Base-by-base conservation (phyloP, 2,113 vertebrate genomes). In the Nothoprocta perdicaria region DNA sequence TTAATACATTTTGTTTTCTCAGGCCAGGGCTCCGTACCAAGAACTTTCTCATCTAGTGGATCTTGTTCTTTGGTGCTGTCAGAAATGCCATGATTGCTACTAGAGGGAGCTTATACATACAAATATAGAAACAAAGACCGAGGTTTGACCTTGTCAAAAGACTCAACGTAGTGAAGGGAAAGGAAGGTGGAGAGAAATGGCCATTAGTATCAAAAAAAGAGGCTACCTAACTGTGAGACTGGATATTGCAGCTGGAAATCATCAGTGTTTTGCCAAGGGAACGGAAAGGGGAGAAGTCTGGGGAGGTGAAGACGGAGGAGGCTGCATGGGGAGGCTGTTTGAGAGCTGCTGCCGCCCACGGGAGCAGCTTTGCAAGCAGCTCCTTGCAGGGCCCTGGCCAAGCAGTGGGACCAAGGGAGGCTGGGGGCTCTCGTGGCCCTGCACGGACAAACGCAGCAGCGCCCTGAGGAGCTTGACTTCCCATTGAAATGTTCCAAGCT, bases 91-190 rank as follows among this genome's bases (percentile, higher is more conserved):
- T 65, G 1, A 2, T 40, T 38, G 43, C 73, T 75, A n/a, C 35
- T 63, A 24, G 50, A 78, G 43, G 61, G 43, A 94, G 26, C 80
- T 94, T 88, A 83, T 60, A 50, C 23, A 52, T 73, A 81, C 2
- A 94, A 94, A 94, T 80, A 86, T 72, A 89, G 90, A 90, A 88
- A 88, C 57, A 60, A 90, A 78, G 83, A 95, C 72, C 3, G 83
- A 91, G 94, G 77, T 61, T 90, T 91, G 80, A 90, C 86, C 92
- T 82, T 93, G 86, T 90, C 90, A 89, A 26, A 90, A 90, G 62
- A 79, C 63, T 96, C 84, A 73, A 6, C 69, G 80, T 41, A 58
- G 43, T 78, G 61, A 92, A 93, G 82, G 87, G 61, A 92, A 29
- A 78, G 72, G 52, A 93, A 62, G 86, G 58, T 90, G 71, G 90